These are phyloP conservation scores for Shargacucullia verbasci DNA, from an alignment of 2,888 invertebrate genomes.

Conservation along the genomic window DNA sequence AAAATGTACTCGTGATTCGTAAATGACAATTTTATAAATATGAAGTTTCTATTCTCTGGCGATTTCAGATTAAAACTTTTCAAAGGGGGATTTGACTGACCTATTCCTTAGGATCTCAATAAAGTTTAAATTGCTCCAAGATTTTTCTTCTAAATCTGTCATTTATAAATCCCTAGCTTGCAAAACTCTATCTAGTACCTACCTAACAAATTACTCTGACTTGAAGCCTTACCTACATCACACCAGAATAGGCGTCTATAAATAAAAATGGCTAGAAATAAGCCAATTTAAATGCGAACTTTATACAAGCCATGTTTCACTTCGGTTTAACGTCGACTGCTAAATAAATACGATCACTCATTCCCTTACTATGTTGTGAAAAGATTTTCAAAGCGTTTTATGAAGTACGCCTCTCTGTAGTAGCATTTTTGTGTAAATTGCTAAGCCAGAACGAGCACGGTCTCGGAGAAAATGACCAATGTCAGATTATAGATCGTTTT, in stretches of 20 bases:
- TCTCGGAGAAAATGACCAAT: too few species aligned
- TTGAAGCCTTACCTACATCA: neutral
- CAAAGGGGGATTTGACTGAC: too few species aligned
- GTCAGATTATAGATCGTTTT: too few species aligned
- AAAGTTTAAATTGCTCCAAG: too few species aligned
- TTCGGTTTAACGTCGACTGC: conserved; percentile 28
- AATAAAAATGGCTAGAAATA: conserved; percentile 31
- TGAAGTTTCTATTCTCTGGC: too few species aligned
- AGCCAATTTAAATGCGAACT: conserved; percentile 38
- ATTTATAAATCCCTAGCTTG: too few species aligned
- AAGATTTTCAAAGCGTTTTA: conserved; percentile 15
- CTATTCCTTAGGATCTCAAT: too few species aligned
- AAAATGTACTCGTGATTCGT: too few species aligned
- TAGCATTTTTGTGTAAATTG: conserved; percentile 36
- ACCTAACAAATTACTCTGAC: conserved; percentile 6
- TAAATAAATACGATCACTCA: conserved; percentile 31
- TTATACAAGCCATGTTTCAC: conserved; percentile 16
- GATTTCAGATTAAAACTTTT: too few species aligned
- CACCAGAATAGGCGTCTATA: neutral
- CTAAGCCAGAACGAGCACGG: conserved; percentile 1
- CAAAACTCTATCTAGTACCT: too few species aligned
- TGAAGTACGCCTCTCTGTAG: neutral
- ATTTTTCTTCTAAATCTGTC: too few species aligned
- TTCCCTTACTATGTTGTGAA: conserved; percentile 26
- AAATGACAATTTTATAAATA: too few species aligned